Base-by-base conservation (phyloP, 1,140 invertebrate genomes). In the Zaprionus inermis region DNA sequence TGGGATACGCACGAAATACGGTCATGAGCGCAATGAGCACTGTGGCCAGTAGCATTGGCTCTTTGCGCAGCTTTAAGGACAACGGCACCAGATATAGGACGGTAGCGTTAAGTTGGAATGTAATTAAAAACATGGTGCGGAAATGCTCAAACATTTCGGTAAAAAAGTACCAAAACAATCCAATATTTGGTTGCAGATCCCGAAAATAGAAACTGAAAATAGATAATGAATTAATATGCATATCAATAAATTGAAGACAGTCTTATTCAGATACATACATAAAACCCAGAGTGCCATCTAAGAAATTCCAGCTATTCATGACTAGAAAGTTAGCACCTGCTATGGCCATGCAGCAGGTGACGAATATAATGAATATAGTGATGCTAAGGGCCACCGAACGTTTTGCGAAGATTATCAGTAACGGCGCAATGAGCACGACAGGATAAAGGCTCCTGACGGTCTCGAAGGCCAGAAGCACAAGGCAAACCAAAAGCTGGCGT, bases 91-190 rank as follows among this genome's bases (percentile, higher is more conserved):
- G 94, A 93, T 99, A 99, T 24, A 97, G 90, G 12, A 99, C 94
- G 55, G 98, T 95, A 1, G 97, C 97, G 93, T 99, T 99, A 61
- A 99, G 96, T 94, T 99, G 98, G 92, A 99, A 99, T 70, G 98
- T 97, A 86, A 96, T 98, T 1, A 99, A 95, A 93, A 99, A 99
- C 74, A 99, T 95, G 65, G 96, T 94, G 57, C 97, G 95, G 88
- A 99, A 99, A 93, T 99, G 98, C 84, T 99, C 98, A 94, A 99
- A 99, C 97, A 99, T 99, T 94, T 99, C 98, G 0, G 98, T 99
- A 91, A 99, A 99, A 92, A 99, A 99, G 92, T 99, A 99, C 99
- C 99, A 99, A 92, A 99, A 99, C 0, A 99, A 93, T 3, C 99
- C 99, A 85, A 99, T 97, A 91, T 99, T 99, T 22, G 99, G 99